Evolutionary conservation across 1,140 invertebrate genomes (phyloP), one percentile per base, ranked within the genome.

Genomic region (Acromyrmex echinatior): DNA sequence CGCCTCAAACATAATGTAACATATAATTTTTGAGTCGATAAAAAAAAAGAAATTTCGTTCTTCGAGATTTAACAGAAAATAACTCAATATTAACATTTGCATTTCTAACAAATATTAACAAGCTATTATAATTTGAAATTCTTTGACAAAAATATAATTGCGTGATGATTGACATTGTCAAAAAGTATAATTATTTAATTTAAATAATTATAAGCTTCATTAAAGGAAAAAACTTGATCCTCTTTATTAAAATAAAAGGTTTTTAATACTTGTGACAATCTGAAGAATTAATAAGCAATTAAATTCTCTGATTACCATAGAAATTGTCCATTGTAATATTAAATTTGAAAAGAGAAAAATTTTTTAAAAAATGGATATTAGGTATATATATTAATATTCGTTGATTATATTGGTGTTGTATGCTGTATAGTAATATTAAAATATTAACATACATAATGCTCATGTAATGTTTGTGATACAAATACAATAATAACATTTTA

Each of bases 11-110:
- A 14, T 31, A 79, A 66, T 4, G 25, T 12, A 35, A 51, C 18
- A n/a, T 45, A 14, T 63, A 49, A 65, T 65, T 21, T 78, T 28
- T 63, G 0, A 25, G 2, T 60, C 28, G 9, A 31, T 65, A 65
- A 7, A 18, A 63, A 25, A 78, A 78, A 25, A 78, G n/a, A 56
- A 35, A 78, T 78, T 45, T 49, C 4, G 10, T 28, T 62, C 2
- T 65, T 49, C 4, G 49, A 16, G 3, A 6, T 14, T 28, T 49
- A 16, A 4, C 14, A 5, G 2, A 0, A 65, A 65, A 18, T 45
- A 63, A 78, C 25, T 65, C 16, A 70, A 51, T 70, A 63, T 14
- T 25, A 35, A 45, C 9, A 6, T 62, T 14, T 12, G 18, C 21
- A 2, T 73, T 53, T 53, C 9, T 16, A 3, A 6, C 49, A 51